These are phyloP conservation scores for Plectropomus leopardus DNA, from an alignment of 2,113 vertebrate species.

Conservation along the genomic window DNA sequence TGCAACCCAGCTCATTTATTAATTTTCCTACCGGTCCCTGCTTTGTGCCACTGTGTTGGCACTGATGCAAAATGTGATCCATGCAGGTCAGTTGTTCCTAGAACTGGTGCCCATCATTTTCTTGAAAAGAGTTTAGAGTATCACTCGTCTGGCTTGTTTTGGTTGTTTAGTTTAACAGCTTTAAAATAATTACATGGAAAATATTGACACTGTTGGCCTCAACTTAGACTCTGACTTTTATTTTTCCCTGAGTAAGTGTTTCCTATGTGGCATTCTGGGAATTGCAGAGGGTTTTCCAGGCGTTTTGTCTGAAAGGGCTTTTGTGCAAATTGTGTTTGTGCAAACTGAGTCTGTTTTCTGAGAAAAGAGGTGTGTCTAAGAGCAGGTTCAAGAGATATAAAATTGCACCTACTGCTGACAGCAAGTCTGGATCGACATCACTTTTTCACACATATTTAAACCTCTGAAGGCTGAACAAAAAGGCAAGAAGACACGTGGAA, in stretches of 20 bases:
- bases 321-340: constrained; percentile 32
- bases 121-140: not conserved
- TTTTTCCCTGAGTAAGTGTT: constrained; percentile 53
- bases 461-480: too few relatives aligned
- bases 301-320: constrained; percentile 49
- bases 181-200: not conserved
- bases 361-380: constrained; percentile 1
- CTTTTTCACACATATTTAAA: too few relatives aligned
- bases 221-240: constrained; percentile 20
- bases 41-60: constrained; percentile 13
- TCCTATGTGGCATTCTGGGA: constrained; percentile 48
- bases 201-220: constrained; percentile 11
- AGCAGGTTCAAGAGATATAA: not conserved
- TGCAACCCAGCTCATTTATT: not conserved
- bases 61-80: constrained; percentile 12
- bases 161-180: not conserved
- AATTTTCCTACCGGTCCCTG: constrained; percentile 12
- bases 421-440: too few relatives aligned
- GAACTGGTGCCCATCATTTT: constrained; percentile 36
- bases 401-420: not conserved
- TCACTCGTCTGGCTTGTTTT: not conserved
- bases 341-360: not conserved
- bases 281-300: constrained; percentile 33
- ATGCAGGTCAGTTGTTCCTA: constrained; percentile 45
- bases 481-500: too few relatives aligned